These are phyloP conservation scores for Phyto melanocephala DNA, from an alignment of 2,888 invertebrate species.

Conservation along the genomic window DNA sequence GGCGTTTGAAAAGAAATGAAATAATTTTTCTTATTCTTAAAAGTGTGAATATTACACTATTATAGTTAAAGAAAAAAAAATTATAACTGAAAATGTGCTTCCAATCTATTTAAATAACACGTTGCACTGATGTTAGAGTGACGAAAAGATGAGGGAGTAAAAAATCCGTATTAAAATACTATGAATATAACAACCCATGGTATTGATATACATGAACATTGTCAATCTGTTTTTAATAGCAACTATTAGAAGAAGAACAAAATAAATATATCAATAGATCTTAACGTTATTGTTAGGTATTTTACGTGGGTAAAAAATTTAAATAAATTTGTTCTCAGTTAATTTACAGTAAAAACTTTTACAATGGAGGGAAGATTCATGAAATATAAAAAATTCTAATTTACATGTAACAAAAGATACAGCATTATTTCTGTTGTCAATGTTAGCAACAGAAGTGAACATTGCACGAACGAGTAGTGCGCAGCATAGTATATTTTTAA, in stretches of 20 bases:
- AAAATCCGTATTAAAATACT: not conserved
- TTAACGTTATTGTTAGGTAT: slow-evolving; percentile 1
- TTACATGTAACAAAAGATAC: too few species aligned
- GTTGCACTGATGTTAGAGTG: not conserved
- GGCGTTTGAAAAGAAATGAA: slow-evolving; percentile 20
- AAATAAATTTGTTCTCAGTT: too few species aligned
- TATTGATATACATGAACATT: slow-evolving; percentile 3
- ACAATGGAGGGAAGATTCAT: too few species aligned
- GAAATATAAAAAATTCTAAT: too few species aligned
- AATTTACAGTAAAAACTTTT: too few species aligned
- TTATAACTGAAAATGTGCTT: slow-evolving; percentile 28
- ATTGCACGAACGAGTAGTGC: too few species aligned
- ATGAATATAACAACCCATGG: not conserved
- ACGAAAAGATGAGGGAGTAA: not conserved
- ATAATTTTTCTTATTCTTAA: slow-evolving; percentile 10
- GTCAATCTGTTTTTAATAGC: slow-evolving; percentile 53
- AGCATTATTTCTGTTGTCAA: too few species aligned
- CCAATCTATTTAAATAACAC: slow-evolving; percentile 38
- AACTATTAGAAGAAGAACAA: not conserved
- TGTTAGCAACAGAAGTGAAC: too few species aligned
- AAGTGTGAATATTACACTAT: slow-evolving; percentile 30
- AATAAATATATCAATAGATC: slow-evolving; percentile 41
- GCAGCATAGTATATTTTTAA: too few species aligned
- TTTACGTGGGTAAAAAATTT: not conserved
- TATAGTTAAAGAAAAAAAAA: not conserved